Evolutionary conservation across 2,113 vertebrate species (phyloP).

Genomic region (Hucho hucho): DNA sequence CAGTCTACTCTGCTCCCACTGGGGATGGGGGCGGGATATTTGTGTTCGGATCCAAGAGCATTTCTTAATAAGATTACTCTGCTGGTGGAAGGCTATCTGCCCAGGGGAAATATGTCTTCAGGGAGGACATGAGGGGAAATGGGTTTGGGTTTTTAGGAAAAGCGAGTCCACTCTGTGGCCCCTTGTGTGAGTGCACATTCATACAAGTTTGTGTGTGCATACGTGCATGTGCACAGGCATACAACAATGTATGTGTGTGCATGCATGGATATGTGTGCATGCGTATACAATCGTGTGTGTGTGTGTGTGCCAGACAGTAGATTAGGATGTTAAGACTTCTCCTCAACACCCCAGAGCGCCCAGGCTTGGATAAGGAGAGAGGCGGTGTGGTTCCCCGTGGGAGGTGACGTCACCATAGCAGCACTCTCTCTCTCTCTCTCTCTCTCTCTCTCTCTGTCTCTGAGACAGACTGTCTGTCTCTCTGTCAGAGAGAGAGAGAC

Average conservation of each 20-base stretch:
- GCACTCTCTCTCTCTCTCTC: no score
- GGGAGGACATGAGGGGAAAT: slow-evolving; percentile 35
- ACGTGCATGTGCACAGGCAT: background rate
- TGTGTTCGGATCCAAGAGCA: no score
- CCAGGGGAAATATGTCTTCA: slow-evolving; percentile 15
- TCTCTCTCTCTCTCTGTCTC: no score
- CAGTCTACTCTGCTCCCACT: slow-evolving; percentile 1
- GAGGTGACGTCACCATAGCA: slow-evolving; percentile 25
- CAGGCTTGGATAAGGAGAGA: slow-evolving; percentile 40
- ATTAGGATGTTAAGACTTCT: slow-evolving; percentile 29
- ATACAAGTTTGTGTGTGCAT: background rate
- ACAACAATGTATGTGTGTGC: background rate
- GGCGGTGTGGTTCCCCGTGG: slow-evolving; percentile 25
- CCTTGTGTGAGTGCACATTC: background rate
- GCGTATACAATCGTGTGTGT: background rate
- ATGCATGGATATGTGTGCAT: slow-evolving; percentile 4
- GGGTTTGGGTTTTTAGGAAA: slow-evolving; percentile 19
- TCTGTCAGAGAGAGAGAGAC: no score
- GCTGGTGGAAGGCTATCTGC: no score
- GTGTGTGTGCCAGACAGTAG: slow-evolving; percentile 27
- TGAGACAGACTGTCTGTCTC: no score
- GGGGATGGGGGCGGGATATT: slow-evolving; percentile 3
- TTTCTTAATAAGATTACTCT: no score
- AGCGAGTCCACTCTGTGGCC: background rate
- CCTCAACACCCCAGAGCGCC: slow-evolving; percentile 26